Percentiles rank a stretch among this genome's conserved stretches.
Conservation (phyloP, 2,888 invertebrate species). For the Zygaena filipendulae region DNA sequence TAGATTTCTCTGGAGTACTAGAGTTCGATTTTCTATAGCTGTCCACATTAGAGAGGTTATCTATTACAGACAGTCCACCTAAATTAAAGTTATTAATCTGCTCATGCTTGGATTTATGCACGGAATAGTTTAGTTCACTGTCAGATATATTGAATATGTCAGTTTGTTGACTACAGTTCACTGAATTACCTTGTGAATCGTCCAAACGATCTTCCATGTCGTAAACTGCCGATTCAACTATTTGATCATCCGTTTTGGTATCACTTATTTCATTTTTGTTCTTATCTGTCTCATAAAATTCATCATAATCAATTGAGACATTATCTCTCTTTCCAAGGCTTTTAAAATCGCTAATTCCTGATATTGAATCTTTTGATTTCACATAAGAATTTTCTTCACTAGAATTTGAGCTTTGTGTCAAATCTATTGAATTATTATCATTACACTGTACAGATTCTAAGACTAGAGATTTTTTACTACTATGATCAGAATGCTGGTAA, state of each 20-base stretch:
- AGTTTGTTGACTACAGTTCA: no score
- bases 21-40: constrained; percentile 14
- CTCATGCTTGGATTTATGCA: constrained; percentile 38
- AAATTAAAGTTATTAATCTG: constrained; percentile 29
- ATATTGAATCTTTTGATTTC: constrained; percentile 4
- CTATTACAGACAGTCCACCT: constrained; percentile 29
- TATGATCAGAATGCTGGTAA: constrained; percentile 28
- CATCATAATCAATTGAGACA: constrained; percentile 52
- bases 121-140: constrained; percentile 73
- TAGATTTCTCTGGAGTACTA: constrained; percentile 10
- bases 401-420: constrained; percentile 33
- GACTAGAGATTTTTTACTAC: constrained; percentile 3
- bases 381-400: constrained; percentile 3
- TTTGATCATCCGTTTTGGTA: no score
- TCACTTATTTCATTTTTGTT: no score
- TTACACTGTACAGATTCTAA: constrained; percentile 5
- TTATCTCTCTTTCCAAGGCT: constrained; percentile 33
- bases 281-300: constrained; percentile 23
- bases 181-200: constrained; percentile 29
- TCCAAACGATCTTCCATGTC: no score
- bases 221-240: no score
- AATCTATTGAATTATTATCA: constrained; percentile 26
- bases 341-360: constrained; percentile 12
- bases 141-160: constrained; percentile 62
- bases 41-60: constrained; percentile 19